Evolutionary conservation across 2,888 invertebrate genomes (phyloP).

Genomic region (Proisotoma minuta): DNA sequence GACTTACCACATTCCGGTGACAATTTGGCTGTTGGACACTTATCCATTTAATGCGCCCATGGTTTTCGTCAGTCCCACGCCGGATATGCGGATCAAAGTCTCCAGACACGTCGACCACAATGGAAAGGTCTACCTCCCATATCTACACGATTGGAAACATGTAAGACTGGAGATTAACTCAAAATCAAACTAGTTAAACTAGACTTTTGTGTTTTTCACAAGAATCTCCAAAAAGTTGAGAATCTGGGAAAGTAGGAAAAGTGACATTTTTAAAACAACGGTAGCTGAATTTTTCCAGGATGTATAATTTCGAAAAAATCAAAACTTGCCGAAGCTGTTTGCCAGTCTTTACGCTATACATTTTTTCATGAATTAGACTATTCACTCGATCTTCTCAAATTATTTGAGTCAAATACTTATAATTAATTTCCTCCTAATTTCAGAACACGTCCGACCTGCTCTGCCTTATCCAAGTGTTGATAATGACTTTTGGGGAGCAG

Average conservation of each 20-base stretch:
- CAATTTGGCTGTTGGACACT: constrained; percentile 93
- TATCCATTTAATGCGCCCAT: constrained; percentile 96
- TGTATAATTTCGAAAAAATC: no score
- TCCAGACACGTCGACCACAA: constrained; percentile 90
- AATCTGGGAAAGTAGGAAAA: no score
- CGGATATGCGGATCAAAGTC: constrained; percentile 91
- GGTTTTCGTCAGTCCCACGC: constrained; percentile 68
- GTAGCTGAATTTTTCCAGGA: no score
- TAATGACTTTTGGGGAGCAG: constrained; percentile 85
- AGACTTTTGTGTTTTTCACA: constrained; percentile 10
- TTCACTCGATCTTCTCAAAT: no score
- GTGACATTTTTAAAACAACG: no score
- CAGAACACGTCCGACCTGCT: constrained; percentile 68
- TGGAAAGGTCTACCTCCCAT: constrained; percentile 94
- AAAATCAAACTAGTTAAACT: neutral
- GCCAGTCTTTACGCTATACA: no score
- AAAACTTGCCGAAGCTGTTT: no score
- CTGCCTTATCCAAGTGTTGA: constrained; percentile 84
- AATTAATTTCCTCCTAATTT: constrained; percentile 24
- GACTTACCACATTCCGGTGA: constrained; percentile 92
- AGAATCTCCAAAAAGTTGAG: no score
- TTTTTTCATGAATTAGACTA: no score
- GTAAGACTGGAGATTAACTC: constrained; percentile 52
- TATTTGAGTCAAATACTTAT: constrained; percentile 10
- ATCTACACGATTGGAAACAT: constrained; percentile 88